A percentile compares a stretch with the other conserved stretches of the same genome.
Conservation (phyloP, 2,113 vertebrate genomes). For the Ifrita kowaldi region DNA sequence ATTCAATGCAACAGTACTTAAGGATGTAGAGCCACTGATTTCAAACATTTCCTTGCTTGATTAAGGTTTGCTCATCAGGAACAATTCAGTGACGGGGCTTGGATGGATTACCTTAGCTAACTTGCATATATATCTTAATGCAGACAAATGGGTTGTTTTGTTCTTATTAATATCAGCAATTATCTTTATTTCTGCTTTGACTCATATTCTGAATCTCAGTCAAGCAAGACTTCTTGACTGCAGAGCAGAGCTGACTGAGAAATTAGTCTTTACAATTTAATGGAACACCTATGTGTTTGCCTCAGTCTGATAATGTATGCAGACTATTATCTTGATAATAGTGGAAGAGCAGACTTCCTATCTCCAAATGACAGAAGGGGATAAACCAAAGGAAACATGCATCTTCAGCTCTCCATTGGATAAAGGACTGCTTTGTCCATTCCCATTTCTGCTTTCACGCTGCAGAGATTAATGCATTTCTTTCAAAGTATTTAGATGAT, state of each 20-base stretch:
- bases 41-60: background rate
- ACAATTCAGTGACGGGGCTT: background rate
- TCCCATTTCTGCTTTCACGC: background rate
- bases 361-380: background rate
- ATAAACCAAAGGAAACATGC: background rate
- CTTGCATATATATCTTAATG: background rate
- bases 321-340: background rate
- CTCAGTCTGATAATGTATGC: background rate
- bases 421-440: background rate
- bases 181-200: slow-evolving; percentile 47
- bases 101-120: background rate
- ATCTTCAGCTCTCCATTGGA: background rate
- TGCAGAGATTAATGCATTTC: background rate
- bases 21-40: background rate
- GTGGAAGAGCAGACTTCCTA: background rate
- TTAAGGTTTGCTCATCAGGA: slow-evolving; percentile 1
- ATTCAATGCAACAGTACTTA: background rate
- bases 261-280: slow-evolving; percentile 3
- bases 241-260: background rate
- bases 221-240: slow-evolving; percentile 14
- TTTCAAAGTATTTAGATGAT: background rate
- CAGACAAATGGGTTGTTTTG: background rate
- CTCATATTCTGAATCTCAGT: slow-evolving; percentile 17
- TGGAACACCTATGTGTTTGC: background rate
- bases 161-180: background rate